These are phyloP conservation scores for Chrysodeixis includens DNA, from an alignment of 2,888 invertebrate species.

Conservation along the genomic window DNA sequence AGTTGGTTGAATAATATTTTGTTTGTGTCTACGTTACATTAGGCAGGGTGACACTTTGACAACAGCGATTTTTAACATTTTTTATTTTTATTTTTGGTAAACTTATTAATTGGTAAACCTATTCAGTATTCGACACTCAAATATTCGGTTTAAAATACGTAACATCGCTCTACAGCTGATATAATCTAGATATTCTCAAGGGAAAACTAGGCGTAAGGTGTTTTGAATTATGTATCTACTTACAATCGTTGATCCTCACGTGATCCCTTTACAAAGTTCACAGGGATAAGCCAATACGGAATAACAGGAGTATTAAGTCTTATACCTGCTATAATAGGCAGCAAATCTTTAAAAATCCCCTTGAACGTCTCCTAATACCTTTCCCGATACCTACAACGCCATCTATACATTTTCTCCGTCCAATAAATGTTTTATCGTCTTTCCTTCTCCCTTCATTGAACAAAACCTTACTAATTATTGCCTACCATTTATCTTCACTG, in stretches of 20 bases:
- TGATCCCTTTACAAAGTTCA: not conserved
- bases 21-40: no score
- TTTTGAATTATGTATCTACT: not conserved
- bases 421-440: constrained; percentile 12
- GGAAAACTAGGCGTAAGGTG: not conserved
- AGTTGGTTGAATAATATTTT: not conserved
- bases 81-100: not conserved
- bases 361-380: not conserved
- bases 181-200: not conserved
- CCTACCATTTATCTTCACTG: constrained; percentile 24
- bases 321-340: not conserved
- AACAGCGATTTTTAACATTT: not conserved
- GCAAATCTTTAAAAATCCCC: not conserved
- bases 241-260: not conserved
- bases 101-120: no score
- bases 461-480: constrained; percentile 36
- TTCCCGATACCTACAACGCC: not conserved
- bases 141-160: no score
- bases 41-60: no score
- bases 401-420: constrained; percentile 5
- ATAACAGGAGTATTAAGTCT: not conserved
- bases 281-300: not conserved
- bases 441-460: constrained; percentile 13
- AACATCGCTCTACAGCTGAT: no score
- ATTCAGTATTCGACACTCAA: no score